These are phyloP conservation scores for Thinocorus orbignyianus DNA, from an alignment of 2,113 vertebrate species.

Conservation along the genomic window DNA sequence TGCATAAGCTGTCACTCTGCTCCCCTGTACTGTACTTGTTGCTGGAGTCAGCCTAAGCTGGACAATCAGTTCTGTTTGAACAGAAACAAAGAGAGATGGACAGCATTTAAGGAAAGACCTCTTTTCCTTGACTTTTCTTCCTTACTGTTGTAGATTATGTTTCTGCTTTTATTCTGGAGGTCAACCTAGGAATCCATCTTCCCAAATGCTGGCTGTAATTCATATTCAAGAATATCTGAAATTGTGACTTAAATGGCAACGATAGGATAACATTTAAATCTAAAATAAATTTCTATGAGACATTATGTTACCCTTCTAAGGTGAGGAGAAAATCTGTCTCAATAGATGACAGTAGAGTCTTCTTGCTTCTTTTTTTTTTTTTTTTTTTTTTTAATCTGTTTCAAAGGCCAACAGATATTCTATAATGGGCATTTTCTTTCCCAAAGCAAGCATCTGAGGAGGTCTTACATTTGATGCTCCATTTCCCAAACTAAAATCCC, in stretches of 20 bases:
- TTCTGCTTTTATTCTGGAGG: not conserved
- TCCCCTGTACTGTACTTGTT: not conserved
- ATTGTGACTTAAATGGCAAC: not conserved
- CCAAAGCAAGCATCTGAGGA: not conserved
- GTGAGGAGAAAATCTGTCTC: not conserved
- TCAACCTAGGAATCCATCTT: not conserved
- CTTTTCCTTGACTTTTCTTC: not conserved
- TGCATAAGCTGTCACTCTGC: not conserved
- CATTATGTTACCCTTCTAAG: not conserved
- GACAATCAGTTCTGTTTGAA: not conserved
- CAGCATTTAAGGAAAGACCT: not conserved
- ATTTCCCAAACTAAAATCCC: slow-evolving; percentile 29
- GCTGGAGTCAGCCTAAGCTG: not conserved
- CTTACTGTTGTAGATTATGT: not conserved
- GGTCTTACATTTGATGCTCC: slow-evolving; percentile 32
- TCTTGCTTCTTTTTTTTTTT: not conserved
- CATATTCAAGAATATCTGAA: not conserved
- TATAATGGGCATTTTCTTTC: slow-evolving; percentile 12
- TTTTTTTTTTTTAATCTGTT: not conserved
- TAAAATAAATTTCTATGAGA: not conserved
- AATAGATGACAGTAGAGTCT: not conserved
- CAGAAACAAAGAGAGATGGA: not conserved
- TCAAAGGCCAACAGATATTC: slow-evolving; percentile 27
- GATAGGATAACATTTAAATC: not conserved
- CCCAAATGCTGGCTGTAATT: not conserved